Percentiles rank a stretch among this genome's conserved stretches.
phyloP scores from a whole-genome alignment of 2,113 vertebrate genomes.

The Poeciliopsis retropinna region DNA sequence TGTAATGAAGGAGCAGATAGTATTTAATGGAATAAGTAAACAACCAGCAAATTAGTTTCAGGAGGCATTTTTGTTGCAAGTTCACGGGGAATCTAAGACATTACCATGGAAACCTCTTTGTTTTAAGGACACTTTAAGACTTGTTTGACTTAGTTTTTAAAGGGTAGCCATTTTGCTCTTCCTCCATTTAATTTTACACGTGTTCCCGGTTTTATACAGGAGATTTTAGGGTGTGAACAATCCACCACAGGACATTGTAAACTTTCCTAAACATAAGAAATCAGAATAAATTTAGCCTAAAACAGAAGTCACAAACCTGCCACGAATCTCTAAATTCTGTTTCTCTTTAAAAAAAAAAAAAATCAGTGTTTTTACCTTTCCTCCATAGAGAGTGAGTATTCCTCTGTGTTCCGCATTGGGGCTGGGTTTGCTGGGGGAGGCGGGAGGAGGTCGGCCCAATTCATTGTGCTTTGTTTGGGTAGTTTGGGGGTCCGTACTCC shows the following conservation, averaged over 20 bases:
- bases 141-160: no score
- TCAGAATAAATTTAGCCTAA: background rate
- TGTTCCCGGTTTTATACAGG: background rate
- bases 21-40: no score
- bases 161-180: background rate
- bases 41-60: no score
- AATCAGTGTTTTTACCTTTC: constrained; percentile 84
- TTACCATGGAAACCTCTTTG: background rate
- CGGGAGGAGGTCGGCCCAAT: constrained; percentile 95
- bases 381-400: constrained; percentile 88
- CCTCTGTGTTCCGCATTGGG: constrained; percentile 87
- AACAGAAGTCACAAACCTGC: background rate
- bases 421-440: constrained; percentile 95
- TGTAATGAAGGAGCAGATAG: no score
- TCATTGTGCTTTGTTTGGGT: constrained; percentile 94
- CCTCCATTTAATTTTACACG: background rate
- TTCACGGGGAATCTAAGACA: background rate
- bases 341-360: background rate
- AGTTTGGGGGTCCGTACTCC: constrained; percentile 90
- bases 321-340: background rate
- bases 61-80: no score
- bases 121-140: background rate
- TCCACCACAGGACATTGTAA: background rate
- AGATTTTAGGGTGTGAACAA: background rate
- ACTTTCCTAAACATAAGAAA: background rate